Conservation (phyloP, 2,797 vertebrate species). For the Pithecia hirsuta region DNA sequence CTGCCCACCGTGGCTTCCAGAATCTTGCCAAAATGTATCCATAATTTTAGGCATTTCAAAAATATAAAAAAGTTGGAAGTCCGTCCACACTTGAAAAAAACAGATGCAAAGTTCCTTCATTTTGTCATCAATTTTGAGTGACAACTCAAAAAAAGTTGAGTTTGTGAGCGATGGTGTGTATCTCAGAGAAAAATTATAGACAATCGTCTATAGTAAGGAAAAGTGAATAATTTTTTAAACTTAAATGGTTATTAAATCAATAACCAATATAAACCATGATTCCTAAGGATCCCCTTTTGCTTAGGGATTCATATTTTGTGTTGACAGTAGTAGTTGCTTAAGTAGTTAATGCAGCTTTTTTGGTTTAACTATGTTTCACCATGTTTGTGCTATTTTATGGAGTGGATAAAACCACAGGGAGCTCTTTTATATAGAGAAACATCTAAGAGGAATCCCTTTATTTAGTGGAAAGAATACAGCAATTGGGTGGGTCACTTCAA, state of each 20-base stretch:
- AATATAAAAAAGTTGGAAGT: conserved; percentile 49
- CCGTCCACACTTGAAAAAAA: background rate
- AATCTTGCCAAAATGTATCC: conserved; percentile 28
- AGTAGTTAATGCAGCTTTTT: background rate
- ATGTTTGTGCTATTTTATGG: background rate
- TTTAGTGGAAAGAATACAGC: background rate
- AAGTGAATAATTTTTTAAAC: background rate
- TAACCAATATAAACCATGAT: background rate
- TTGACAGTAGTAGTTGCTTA: background rate
- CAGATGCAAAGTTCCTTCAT: background rate
- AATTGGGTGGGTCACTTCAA: background rate
- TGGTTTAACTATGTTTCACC: background rate
- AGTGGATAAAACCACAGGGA: background rate
- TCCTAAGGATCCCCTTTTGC: background rate
- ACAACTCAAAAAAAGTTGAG: background rate
- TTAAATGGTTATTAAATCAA: background rate
- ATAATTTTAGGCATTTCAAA: conserved; percentile 62
- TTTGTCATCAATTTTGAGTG: background rate
- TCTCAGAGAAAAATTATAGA: background rate
- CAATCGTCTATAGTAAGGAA: background rate
- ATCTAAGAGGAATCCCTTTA: background rate
- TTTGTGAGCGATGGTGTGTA: background rate
- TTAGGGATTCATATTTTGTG: background rate
- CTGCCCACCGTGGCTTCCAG: background rate
- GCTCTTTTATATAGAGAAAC: background rate